Evolutionary conservation across 2,113 vertebrate species (phyloP), one percentile per base, ranked within the genome.

Genomic region (Cairina moschata): DNA sequence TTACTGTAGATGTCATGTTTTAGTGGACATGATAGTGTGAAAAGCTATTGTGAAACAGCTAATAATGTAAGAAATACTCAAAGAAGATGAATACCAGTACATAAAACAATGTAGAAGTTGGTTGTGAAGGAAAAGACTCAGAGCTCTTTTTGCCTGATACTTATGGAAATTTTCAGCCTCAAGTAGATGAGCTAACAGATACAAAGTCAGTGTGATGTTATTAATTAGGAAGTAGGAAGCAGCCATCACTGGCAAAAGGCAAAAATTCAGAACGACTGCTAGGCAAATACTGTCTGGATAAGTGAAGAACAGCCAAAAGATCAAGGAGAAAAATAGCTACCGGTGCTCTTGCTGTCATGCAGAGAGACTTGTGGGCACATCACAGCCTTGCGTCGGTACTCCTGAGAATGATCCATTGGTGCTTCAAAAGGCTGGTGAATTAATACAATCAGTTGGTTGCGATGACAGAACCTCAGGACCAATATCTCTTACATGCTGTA

Each of bases 291-390:
- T 66, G n/a, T 26, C 48, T 13, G 7, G 40, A 36, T 21, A 83
- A 90, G 82, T 42, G 42, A 16, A 34, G 18, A 88, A 17, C 9
- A 67, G 20, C 17, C 14, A 38, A 54, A 86, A 73, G 34, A 21
- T 44, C 2, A 0, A 4, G 32, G 54, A 86, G 18, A 16, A 14
- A 66, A 55, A 86, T 44, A 1, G 6, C 32, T 78, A 46, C 12
- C 4, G 5, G 7, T 4, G 25, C 36, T 59, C 23, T 32, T 18
- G 56, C 46, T 77, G 7, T 48, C 59, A n/a, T 0, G 0, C 15
- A 40, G 32, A 0, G 1, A 77, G 31, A 28, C 11, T n/a, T 42
- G 23, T 25, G 83, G 44, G 34, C 17, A n/a, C 29, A 0, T 5
- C 50, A 18, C 9, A 9, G 40, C 17, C 3, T 74, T 2, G 0